Evolutionary conservation across 92 coral and sea anemone genomes (phyloP).

Genomic region (Virgularia gustaviana): DNA sequence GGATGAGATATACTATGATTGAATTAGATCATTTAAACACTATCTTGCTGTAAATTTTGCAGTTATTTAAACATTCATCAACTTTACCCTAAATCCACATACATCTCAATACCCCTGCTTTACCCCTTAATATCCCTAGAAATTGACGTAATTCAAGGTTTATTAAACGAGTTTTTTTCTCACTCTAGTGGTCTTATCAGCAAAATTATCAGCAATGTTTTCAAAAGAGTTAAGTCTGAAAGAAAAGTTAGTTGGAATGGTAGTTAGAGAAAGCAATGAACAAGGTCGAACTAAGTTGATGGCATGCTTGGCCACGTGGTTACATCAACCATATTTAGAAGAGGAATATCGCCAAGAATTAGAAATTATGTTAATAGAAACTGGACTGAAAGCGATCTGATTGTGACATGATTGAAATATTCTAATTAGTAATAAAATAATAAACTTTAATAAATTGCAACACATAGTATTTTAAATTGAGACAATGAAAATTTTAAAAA

Average conservation of each 20-base stretch:
- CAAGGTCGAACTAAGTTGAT: constrained; percentile 67
- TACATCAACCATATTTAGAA: constrained; percentile 78
- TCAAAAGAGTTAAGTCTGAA: constrained; percentile 69
- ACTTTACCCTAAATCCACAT: neutral
- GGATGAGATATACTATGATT: no score
- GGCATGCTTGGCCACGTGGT: constrained; percentile 83
- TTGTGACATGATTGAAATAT: neutral
- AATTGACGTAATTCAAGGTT: no score
- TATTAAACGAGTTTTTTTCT: neutral
- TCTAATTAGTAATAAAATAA: neutral
- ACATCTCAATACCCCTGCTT: neutral
- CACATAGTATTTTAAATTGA: neutral
- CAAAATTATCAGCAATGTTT: constrained; percentile 62
- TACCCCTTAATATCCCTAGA: neutral
- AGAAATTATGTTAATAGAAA: constrained; percentile 84
- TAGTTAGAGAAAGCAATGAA: constrained; percentile 39
- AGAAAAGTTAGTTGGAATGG: constrained; percentile 67
- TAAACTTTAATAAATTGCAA: no score
- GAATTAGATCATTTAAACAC: no score
- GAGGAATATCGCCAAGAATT: constrained; percentile 59
- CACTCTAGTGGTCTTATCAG: constrained; percentile 61
- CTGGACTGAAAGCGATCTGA: constrained; percentile 53
- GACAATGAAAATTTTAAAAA: neutral
- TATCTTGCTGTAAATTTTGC: no score
- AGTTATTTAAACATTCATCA: neutral